A percentile compares a stretch with the other conserved stretches of the same genome.
These are phyloP conservation scores for Ailurus styani DNA, from an alignment of 2,113 vertebrate genomes.

Conservation along the genomic window DNA sequence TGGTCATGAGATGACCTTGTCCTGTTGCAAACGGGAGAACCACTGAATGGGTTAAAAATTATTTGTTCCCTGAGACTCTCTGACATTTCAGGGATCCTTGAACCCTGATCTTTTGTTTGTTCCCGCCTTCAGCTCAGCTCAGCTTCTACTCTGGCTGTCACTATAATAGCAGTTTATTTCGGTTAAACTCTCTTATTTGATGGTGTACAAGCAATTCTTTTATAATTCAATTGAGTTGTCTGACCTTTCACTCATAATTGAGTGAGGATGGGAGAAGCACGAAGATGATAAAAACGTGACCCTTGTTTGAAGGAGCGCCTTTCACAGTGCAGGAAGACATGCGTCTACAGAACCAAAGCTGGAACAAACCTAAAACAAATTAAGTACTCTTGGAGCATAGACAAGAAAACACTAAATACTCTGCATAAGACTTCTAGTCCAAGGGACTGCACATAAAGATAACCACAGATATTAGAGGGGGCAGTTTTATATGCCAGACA, in stretches of 20 bases:
- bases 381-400: background rate
- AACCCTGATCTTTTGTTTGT: background rate
- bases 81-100: background rate
- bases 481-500: background rate
- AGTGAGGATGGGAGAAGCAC: background rate
- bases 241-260: background rate
- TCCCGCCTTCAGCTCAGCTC: background rate
- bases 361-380: background rate
- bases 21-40: background rate
- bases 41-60: background rate
- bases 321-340: background rate
- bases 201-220: background rate
- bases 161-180: background rate
- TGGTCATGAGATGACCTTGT: background rate
- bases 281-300: background rate
- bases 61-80: background rate
- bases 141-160: background rate
- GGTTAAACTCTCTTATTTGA: background rate
- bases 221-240: background rate
- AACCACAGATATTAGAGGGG: too few relatives aligned
- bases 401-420: background rate
- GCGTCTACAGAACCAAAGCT: background rate
- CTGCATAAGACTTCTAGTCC: background rate
- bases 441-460: background rate
- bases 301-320: background rate